phyloP scores from a whole-genome alignment of 1,140 invertebrate genomes.

The Polypedilum vanderplanki region DNA sequence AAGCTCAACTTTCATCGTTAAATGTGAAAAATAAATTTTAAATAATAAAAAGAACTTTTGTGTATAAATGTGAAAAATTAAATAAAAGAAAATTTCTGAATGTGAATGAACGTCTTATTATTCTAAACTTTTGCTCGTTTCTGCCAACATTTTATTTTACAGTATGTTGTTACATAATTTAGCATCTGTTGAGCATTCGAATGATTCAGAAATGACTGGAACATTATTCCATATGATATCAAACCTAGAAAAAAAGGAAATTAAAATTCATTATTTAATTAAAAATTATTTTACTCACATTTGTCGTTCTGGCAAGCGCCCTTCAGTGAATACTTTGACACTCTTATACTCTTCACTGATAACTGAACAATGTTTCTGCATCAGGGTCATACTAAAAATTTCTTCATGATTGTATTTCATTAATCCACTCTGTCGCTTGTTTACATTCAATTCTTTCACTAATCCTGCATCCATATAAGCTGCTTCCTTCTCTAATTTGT shows the following conservation, averaged over 20 bases:
- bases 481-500: conserved; percentile 37
- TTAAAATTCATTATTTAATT: conserved; percentile 21
- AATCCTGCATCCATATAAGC: conserved; percentile 39
- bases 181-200: conserved; percentile 37
- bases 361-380: conserved; percentile 42
- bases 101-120: background rate
- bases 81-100: background rate
- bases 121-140: background rate
- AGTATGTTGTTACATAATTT: conserved; percentile 39
- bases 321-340: conserved; percentile 41
- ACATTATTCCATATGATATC: conserved; percentile 43
- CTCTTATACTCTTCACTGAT: conserved; percentile 40
- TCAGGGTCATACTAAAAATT: conserved; percentile 40
- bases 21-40: no score
- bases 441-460: conserved; percentile 37
- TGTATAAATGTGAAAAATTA: no score
- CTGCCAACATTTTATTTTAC: conserved; percentile 30
- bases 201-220: conserved; percentile 40
- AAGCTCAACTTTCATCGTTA: no score
- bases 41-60: no score
- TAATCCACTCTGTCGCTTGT: conserved; percentile 37
- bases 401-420: conserved; percentile 42
- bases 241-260: conserved; percentile 36
- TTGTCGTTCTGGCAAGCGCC: conserved; percentile 39
- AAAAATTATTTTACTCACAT: conserved; percentile 34